Conservation (phyloP, 2,113 vertebrate species). For the Addax nasomaculatus region DNA sequence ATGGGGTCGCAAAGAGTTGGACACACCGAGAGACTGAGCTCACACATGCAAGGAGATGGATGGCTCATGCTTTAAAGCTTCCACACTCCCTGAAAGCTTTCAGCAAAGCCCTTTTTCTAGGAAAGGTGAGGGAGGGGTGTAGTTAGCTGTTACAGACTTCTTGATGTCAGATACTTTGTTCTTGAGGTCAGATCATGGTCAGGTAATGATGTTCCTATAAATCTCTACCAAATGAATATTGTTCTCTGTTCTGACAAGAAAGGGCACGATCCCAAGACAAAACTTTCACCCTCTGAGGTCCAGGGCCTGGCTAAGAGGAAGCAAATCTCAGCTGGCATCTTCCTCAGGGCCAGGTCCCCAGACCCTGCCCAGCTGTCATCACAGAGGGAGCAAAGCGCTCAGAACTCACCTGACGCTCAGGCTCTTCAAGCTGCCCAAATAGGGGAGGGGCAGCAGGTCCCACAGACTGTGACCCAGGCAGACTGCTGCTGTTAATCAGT, state of each 20-base stretch:
- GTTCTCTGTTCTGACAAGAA: background rate
- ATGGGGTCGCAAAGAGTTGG: background rate
- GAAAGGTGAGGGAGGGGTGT: background rate
- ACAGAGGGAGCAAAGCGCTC: background rate
- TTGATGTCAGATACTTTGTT: background rate
- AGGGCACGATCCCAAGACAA: background rate
- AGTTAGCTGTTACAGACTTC: background rate
- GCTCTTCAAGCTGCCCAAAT: background rate
- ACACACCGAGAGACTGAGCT: background rate
- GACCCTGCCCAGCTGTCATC: background rate
- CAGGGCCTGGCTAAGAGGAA: background rate
- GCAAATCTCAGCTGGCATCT: background rate
- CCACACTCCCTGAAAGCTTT: background rate
- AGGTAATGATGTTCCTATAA: background rate
- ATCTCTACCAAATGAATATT: background rate
- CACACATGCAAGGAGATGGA: background rate
- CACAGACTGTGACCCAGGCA: background rate
- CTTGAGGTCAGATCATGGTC: background rate
- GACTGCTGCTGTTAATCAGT: background rate
- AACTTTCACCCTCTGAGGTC: background rate
- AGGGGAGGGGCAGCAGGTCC: background rate
- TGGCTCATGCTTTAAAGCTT: background rate
- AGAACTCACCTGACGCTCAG: background rate
- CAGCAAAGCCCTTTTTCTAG: background rate
- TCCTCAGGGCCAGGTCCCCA: background rate